Percentiles rank a stretch among this genome's conserved stretches.
Conservation (phyloP, 1,140 invertebrate species). For the Potamilus streckersoni region DNA sequence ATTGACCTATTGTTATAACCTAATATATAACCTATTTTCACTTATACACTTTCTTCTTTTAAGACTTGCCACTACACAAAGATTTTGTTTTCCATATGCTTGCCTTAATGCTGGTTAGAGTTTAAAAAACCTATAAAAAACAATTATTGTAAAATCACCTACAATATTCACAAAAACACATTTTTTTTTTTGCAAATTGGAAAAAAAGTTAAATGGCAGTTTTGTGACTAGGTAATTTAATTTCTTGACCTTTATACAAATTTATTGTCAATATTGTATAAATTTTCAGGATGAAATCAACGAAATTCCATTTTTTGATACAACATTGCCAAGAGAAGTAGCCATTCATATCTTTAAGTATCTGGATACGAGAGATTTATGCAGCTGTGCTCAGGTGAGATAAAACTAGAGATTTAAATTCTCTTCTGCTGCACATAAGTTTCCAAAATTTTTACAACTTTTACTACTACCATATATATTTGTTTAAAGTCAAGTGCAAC, state of each 20-base stretch:
- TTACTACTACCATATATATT: too few relatives aligned
- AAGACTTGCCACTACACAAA: background rate
- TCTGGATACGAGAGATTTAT: constrained; percentile 54
- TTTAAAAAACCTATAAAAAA: background rate
- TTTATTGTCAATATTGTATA: constrained; percentile 23
- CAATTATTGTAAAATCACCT: background rate
- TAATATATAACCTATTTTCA: too few relatives aligned
- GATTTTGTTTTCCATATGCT: background rate
- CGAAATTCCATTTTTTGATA: constrained; percentile 66
- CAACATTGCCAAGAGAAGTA: constrained; percentile 58
- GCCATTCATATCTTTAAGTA: constrained; percentile 63
- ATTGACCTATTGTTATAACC: too few relatives aligned
- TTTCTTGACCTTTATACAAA: too few relatives aligned
- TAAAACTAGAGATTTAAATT: background rate
- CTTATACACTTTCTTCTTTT: too few relatives aligned
- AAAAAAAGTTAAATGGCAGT: too few relatives aligned
- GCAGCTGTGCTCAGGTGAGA: constrained; percentile 61
- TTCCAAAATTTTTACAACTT: too few relatives aligned
- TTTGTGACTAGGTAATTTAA: too few relatives aligned
- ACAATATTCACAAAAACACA: too few relatives aligned
- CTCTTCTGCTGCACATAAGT: too few relatives aligned
- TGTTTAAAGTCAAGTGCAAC: too few relatives aligned
- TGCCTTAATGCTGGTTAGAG: background rate
- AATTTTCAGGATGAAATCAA: constrained; percentile 63
- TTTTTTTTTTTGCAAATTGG: too few relatives aligned